phyloP scores from a whole-genome alignment of 2,797 vertebrate genomes.

The Hemitrygon akajei region DNA sequence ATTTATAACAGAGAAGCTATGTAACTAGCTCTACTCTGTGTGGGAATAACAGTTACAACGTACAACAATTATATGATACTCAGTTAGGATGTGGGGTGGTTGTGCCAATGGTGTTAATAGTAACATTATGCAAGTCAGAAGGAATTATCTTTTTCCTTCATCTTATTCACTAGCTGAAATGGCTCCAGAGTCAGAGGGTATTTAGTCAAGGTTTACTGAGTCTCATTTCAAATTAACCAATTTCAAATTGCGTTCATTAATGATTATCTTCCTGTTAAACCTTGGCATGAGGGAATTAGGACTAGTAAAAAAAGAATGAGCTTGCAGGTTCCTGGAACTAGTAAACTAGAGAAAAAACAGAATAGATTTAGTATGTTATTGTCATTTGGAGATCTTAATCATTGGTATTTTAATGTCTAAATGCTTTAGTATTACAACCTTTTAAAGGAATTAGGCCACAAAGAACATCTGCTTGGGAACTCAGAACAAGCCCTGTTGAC shows the following conservation, averaged over 20 bases:
- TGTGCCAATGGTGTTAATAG: slow-evolving; percentile 41
- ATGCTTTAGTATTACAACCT: neutral
- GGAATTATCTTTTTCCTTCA: slow-evolving; percentile 52
- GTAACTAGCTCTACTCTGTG: neutral
- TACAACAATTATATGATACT: neutral
- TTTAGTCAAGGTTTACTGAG: slow-evolving; percentile 46
- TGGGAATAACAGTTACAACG: neutral
- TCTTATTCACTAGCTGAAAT: slow-evolving; percentile 43
- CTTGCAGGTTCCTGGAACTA: neutral
- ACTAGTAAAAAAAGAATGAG: neutral
- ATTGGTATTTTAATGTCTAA: neutral
- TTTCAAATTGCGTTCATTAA: slow-evolving; percentile 49
- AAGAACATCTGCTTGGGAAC: neutral
- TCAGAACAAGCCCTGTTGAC: no score
- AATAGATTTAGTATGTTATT: neutral
- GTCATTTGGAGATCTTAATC: neutral
- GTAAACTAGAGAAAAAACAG: neutral
- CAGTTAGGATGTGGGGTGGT: neutral
- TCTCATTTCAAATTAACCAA: slow-evolving; percentile 45
- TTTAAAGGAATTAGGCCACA: neutral
- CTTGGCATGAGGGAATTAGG: slow-evolving; percentile 39
- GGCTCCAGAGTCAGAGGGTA: slow-evolving; percentile 6
- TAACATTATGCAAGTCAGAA: slow-evolving; percentile 44
- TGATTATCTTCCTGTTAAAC: slow-evolving; percentile 42
- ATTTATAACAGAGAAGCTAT: neutral